Evolutionary conservation across 2,113 vertebrate genomes (phyloP), one percentile per base, ranked within the genome.

Genomic region (Dasyornis broadbenti): DNA sequence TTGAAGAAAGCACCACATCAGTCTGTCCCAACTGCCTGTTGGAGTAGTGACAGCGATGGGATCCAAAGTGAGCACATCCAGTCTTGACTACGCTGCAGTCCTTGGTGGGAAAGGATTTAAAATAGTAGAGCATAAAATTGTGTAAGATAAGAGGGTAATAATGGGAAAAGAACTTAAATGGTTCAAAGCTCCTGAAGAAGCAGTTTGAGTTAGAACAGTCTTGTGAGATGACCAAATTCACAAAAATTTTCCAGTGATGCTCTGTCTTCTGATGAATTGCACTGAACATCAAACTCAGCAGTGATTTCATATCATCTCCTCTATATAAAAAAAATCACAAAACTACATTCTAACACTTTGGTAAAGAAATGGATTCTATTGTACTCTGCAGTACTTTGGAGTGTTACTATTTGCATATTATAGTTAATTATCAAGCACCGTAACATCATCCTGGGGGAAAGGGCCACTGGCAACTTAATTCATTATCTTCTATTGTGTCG

Each of bases 391-490:
- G 57, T 56, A 63, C 53, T 97, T 91, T 59, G 77, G 85, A 91
- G 91, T 30, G 50, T 37, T 90, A 82, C 26, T 93, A 96, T 98
- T 98, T 98, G 98, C 98, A 98, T 99, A 98, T 98, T 97, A 96
- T 97, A 97, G 94, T 97, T 99, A 99, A 99, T 99, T 98, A 98
- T 98, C 98, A 98, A 97, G 97, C 98, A 97, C 97, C 98, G 96
- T 97, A 97, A 88, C 91, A 94, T 94, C 84, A 87, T 97, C 98
- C 97, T 93, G 73, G 79, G 98, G 98, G 98, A 98, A 91, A 83
- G 52, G 70, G 92, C 81, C 81, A 90, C 89, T 82, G 85, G 94
- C 97, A 97, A 94, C 95, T 96, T 96, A 94, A 97, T 98, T 98
- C 94, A 98, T 97, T 98, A 97, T 97, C 96, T 97, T 97, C 97